A percentile compares a stretch with the other conserved stretches of the same genome.
These are phyloP conservation scores for Ctenopoma kingsleyae DNA, from an alignment of 2,797 vertebrate species.

Conservation along the genomic window DNA sequence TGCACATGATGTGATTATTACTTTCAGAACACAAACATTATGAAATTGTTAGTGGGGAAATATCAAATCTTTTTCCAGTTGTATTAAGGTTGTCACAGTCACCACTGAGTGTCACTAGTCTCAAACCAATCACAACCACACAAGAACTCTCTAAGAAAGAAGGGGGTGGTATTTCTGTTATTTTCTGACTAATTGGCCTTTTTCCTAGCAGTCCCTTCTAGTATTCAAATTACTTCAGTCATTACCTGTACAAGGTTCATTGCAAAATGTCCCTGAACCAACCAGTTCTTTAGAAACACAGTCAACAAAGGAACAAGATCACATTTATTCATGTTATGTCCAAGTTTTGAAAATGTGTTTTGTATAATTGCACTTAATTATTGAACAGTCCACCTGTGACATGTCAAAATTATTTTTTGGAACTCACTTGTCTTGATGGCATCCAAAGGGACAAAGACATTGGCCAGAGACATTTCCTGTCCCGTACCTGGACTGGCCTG, in stretches of 20 bases:
- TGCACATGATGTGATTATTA: not conserved
- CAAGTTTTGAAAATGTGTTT: not conserved
- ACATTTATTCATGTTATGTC: not conserved
- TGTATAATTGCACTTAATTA: not conserved
- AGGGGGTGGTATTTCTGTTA: not conserved
- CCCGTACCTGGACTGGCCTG: slow-evolving; percentile 84
- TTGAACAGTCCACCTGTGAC: not conserved
- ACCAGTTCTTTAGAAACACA: not conserved
- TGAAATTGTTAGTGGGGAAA: not conserved
- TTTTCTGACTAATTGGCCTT: not conserved
- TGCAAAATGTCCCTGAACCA: not conserved
- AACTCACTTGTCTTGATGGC: slow-evolving; percentile 94
- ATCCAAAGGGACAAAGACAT: slow-evolving; percentile 91
- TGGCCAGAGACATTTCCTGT: slow-evolving; percentile 87
- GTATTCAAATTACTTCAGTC: not conserved
- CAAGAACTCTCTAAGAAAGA: not conserved
- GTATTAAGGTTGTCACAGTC: not conserved
- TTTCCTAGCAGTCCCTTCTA: not conserved
- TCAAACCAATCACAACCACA: not conserved
- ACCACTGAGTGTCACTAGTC: slow-evolving; percentile 41
- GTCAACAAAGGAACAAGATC: not conserved
- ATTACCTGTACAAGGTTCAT: not conserved
- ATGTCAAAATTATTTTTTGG: too few relatives aligned
- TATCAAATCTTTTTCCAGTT: not conserved
- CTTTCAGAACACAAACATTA: not conserved